Conservation (phyloP, 2,797 vertebrate genomes). For the Sardinella longiceps region DNA sequence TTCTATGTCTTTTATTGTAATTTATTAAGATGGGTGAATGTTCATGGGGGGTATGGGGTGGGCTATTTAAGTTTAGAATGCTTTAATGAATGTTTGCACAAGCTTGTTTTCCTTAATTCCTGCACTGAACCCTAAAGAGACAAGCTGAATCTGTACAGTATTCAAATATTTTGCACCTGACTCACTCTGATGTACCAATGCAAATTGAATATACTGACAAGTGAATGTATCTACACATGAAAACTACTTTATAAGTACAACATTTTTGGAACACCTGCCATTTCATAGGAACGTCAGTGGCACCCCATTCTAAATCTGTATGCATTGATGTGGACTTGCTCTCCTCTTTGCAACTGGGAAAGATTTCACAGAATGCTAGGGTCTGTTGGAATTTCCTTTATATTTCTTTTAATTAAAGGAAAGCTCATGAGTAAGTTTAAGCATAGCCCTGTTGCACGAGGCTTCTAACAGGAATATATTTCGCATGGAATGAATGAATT, state of each 20-base stretch:
- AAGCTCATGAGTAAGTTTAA: no score
- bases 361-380: no score
- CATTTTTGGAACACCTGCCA: no score
- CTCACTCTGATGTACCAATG: slow-evolving; percentile 60
- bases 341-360: no score
- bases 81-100: not conserved
- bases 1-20: slow-evolving; percentile 19
- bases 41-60: not conserved
- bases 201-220: slow-evolving; percentile 79
- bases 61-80: slow-evolving; percentile 30
- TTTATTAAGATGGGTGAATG: not conserved
- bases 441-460: no score
- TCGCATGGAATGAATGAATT: no score
- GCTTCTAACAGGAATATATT: no score
- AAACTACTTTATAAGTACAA: slow-evolving; percentile 59
- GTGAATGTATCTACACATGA: slow-evolving; percentile 92
- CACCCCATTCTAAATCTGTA: no score
- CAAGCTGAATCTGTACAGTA: slow-evolving; percentile 34
- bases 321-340: no score
- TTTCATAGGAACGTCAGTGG: no score
- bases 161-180: slow-evolving; percentile 59
- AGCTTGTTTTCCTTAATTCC: not conserved
- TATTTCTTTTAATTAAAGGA: no score
- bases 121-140: slow-evolving; percentile 34
- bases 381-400: no score